phyloP scores from a whole-genome alignment of 1,140 invertebrate genomes.

The Pachyrhynchus sulphureomaculatus region DNA sequence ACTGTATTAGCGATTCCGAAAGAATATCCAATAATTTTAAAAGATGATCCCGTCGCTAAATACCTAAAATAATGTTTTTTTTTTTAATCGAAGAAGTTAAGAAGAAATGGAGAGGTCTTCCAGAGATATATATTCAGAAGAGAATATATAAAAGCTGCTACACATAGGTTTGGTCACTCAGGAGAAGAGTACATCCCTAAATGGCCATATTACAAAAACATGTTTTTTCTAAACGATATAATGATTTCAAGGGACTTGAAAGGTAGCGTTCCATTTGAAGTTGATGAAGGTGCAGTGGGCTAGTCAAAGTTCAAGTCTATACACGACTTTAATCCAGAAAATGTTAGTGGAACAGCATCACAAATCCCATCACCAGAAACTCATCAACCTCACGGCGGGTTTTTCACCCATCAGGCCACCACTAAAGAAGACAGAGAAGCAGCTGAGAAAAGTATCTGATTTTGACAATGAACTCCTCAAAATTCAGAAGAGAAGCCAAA shows the following conservation, averaged over 20 bases:
- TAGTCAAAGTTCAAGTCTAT: background rate
- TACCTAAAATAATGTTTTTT: too few relatives aligned
- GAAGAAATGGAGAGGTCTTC: background rate
- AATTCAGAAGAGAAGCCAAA: background rate
- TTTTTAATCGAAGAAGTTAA: too few relatives aligned
- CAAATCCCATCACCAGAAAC: background rate
- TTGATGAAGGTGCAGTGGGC: background rate
- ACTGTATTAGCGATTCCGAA: too few relatives aligned
- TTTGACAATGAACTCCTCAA: background rate
- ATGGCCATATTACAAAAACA: background rate
- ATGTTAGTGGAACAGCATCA: too few relatives aligned
- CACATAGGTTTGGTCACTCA: background rate
- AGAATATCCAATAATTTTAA: too few relatives aligned
- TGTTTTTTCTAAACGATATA: background rate
- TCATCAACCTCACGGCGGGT: background rate
- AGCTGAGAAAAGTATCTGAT: background rate
- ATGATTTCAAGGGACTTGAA: background rate
- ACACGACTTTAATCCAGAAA: background rate
- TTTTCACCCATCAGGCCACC: background rate
- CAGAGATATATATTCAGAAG: constrained; percentile 1
- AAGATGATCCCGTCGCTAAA: too few relatives aligned
- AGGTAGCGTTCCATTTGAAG: background rate
- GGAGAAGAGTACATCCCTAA: background rate
- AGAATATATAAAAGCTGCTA: background rate
- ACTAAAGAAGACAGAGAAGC: background rate